These are phyloP conservation scores for Procavia capensis DNA, from an alignment of 2,113 vertebrate genomes.

Conservation along the genomic window DNA sequence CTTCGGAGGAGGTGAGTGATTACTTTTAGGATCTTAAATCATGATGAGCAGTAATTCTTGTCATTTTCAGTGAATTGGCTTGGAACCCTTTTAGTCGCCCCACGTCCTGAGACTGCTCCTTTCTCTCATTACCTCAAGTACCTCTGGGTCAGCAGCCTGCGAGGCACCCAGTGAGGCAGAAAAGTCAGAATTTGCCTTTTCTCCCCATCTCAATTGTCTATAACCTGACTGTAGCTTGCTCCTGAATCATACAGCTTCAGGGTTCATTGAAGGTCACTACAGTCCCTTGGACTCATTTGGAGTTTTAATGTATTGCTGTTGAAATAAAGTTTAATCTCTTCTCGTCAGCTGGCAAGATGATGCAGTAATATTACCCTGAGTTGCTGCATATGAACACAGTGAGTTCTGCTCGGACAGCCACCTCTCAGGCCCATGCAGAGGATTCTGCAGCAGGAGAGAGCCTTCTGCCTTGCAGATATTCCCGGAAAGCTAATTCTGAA, in stretches of 20 bases:
- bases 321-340: constrained; percentile 70
- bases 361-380: background rate
- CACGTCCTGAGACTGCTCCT: constrained; percentile 23
- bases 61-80: constrained; percentile 43
- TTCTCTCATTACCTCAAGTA: constrained; percentile 38
- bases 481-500: constrained; percentile 57
- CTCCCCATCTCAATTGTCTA: constrained; percentile 51
- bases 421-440: constrained; percentile 35
- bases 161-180: constrained; percentile 72
- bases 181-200: constrained; percentile 30
- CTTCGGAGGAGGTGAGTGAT: background rate
- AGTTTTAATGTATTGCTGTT: constrained; percentile 45
- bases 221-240: constrained; percentile 54
- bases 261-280: constrained; percentile 65
- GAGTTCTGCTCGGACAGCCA: background rate
- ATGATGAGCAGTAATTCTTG: background rate
- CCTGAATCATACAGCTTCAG: constrained; percentile 56
- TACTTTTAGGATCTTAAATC: background rate
- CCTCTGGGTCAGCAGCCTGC: constrained; percentile 46
- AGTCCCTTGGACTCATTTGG: background rate
- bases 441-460: constrained; percentile 12
- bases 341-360: constrained; percentile 31
- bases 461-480: constrained; percentile 57
- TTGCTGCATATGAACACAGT: background rate
- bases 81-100: constrained; percentile 29